Evolutionary conservation across 2,113 vertebrate genomes (phyloP).

Genomic region (Macroglossus sobrinus): DNA sequence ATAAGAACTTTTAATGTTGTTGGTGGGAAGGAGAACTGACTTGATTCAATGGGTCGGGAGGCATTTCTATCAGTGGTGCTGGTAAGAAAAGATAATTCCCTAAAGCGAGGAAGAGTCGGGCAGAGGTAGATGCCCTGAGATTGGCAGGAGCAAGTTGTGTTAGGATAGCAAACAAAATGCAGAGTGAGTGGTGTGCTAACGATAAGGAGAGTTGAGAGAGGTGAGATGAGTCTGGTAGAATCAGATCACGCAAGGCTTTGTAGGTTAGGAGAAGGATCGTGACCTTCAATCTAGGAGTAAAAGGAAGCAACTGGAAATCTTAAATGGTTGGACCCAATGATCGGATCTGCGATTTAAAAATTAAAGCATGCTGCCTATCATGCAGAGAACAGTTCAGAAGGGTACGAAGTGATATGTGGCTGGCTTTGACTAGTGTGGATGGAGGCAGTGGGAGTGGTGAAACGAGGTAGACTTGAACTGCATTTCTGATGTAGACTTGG

Average conservation of each 20-base stretch:
- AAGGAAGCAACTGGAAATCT: background rate
- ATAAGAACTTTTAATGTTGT: background rate
- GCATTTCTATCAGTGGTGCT: background rate
- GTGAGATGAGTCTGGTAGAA: too few relatives aligned
- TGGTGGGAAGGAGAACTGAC: background rate
- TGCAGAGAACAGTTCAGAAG: background rate
- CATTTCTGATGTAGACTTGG: background rate
- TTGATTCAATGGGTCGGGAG: background rate
- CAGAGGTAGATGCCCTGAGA: background rate
- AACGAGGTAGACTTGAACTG: too few relatives aligned
- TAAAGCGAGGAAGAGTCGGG: background rate
- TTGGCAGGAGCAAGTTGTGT: fast-evolving
- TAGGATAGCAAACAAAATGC: too few relatives aligned
- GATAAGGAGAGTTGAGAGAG: background rate
- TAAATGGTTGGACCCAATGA: background rate
- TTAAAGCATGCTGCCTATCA: background rate
- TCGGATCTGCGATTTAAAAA: background rate
- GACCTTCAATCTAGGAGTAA: background rate
- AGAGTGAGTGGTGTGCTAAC: background rate
- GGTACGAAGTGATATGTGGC: fast-evolving
- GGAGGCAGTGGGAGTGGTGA: too few relatives aligned
- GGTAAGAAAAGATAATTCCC: background rate
- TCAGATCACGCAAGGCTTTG: background rate
- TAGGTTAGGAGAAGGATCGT: background rate
- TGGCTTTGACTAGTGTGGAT: background rate